A percentile compares a stretch with the other conserved stretches of the same genome.
Conservation (phyloP, 2,113 vertebrate genomes). For the Cololabis saira region DNA sequence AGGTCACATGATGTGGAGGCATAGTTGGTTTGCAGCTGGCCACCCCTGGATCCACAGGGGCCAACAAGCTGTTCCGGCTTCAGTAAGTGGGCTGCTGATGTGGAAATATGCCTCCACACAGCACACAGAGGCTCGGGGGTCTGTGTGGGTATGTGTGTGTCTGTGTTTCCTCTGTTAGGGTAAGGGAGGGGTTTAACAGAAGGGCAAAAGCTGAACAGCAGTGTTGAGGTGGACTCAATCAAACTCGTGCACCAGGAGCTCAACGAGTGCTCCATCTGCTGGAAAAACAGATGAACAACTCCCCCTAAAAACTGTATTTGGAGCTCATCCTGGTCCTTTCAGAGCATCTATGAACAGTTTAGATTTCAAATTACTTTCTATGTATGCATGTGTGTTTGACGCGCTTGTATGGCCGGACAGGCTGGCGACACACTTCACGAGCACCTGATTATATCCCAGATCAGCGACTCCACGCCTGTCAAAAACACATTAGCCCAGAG, state of each 20-base stretch:
- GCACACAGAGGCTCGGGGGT: slow-evolving; percentile 5
- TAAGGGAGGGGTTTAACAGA: slow-evolving; percentile 26
- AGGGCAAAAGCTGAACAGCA: slow-evolving; percentile 18
- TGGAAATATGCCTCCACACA: slow-evolving; percentile 40
- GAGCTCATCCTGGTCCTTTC: slow-evolving; percentile 12
- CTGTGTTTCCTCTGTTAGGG: slow-evolving; percentile 26
- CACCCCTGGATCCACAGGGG: slow-evolving; percentile 1
- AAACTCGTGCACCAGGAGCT: slow-evolving; percentile 11
- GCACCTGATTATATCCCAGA: too few relatives aligned
- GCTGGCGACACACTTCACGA: too few relatives aligned
- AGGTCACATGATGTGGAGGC: slow-evolving; percentile 39
- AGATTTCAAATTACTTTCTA: too few relatives aligned
- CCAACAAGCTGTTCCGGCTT: slow-evolving; percentile 40
- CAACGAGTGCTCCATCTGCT: slow-evolving; percentile 64
- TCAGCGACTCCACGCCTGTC: too few relatives aligned
- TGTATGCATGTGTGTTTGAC: too few relatives aligned
- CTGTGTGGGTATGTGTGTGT: neutral
- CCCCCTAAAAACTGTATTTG: neutral
- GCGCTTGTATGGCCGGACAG: too few relatives aligned
- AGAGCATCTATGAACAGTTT: neutral
- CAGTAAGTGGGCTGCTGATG: slow-evolving; percentile 28
- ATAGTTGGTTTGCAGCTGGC: slow-evolving; percentile 24
- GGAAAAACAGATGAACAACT: slow-evolving; percentile 53
- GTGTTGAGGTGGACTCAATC: slow-evolving; percentile 17
- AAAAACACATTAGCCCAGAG: too few relatives aligned